Evolutionary conservation across 2,888 invertebrate species (phyloP), one percentile per base, ranked within the genome.

Genomic region (Orthosia cruda): DNA sequence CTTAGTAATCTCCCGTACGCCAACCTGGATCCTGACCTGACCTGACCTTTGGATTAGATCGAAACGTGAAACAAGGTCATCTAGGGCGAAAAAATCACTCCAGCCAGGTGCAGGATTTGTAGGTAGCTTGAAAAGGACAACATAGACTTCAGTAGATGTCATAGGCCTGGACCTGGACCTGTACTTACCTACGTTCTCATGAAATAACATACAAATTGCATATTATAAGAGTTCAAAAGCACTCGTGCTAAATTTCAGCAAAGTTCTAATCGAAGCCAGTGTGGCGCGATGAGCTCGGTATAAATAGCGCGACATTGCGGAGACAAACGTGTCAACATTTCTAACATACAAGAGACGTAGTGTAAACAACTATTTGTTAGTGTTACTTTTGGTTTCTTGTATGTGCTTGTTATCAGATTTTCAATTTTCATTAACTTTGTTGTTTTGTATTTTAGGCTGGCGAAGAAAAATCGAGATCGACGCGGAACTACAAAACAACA

Each of bases 301-400:
- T 81, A 81, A 81, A 84, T 81, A 71, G 57, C 69, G 57, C 54
- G 52, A 71, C 73, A 71, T 45, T 50, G 69, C 47, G 65, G 71
- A 55, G 87, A 81, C 79, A 78, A n/a, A 66, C 47, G 50, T 59
- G 59, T 71, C 63, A 70, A 75, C 74, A 73, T 59, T 58, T 57
- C 59, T 52, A 50, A 75, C 77, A 71, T 47, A 79, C 71, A 70
- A 62, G 54, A 58, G 61, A 71, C 71, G 67, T 55, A 70, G 65
- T 54, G 70, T 77, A 80, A 83, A 78, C 80, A 84, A 67, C 54
- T 49, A 9, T 15, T 75, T 71, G 74, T 73, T 74, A 65, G 52
- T 78, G 32, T 15, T 40, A 58, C 11, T 40, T 11, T n/a, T 64
- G 63, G 16, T 16, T 20, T 18, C 18, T 2, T 32, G 18, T 7